phyloP scores from a whole-genome alignment of 2,888 invertebrate genomes.

The Elmis aenea region DNA sequence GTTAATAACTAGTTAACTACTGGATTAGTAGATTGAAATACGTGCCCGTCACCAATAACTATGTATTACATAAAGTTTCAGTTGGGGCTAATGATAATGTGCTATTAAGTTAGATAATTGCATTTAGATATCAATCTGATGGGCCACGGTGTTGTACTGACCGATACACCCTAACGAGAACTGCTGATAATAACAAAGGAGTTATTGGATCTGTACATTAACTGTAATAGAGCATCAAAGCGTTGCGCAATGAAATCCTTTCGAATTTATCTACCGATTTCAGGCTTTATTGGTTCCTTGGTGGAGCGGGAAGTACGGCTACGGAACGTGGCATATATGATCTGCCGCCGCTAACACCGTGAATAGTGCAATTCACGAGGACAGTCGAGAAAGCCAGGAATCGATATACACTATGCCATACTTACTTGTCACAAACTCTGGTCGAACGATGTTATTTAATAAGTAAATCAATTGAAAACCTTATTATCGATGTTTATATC shows the following conservation, averaged over 20 bases:
- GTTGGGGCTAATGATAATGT: constrained; percentile 40
- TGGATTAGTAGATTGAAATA: too few species aligned
- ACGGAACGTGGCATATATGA: constrained; percentile 22
- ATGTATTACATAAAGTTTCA: constrained; percentile 28
- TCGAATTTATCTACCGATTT: constrained; percentile 44
- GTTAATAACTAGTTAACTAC: constrained; percentile 35
- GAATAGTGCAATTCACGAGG: constrained; percentile 25
- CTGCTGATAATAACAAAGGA: constrained; percentile 43
- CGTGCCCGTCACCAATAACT: constrained; percentile 14
- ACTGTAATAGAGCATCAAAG: constrained; percentile 41
- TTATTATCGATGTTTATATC: too few species aligned
- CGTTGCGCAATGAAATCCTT: constrained; percentile 41
- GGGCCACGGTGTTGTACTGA: constrained; percentile 38
- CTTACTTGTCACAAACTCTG: constrained; percentile 30
- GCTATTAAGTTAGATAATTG: constrained; percentile 41
- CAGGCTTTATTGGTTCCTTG: constrained; percentile 41
- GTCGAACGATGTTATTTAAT: constrained; percentile 28
- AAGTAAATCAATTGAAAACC: too few species aligned
- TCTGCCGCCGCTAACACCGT: constrained; percentile 23
- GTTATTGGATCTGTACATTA: constrained; percentile 44
- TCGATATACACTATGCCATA: constrained; percentile 23
- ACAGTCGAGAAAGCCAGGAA: constrained; percentile 23
- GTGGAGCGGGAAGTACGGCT: constrained; percentile 25
- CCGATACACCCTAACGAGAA: constrained; percentile 40
- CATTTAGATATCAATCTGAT: constrained; percentile 41